Evolutionary conservation across 2,113 vertebrate genomes (phyloP).

Genomic region (Nerophis lumbriciformis): DNA sequence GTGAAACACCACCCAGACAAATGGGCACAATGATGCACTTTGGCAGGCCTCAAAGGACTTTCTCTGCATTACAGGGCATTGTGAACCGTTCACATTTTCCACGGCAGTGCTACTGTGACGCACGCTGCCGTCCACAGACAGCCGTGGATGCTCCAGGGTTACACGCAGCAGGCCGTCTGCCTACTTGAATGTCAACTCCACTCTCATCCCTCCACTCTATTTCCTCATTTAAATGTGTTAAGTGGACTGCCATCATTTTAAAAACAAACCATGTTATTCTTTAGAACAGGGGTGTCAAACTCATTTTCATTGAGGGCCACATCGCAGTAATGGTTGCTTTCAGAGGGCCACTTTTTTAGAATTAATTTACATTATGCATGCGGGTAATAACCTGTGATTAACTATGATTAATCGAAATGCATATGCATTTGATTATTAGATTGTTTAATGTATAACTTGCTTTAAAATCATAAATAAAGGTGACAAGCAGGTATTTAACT

Average conservation of each 20-base stretch:
- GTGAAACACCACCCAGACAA: constrained; percentile 27
- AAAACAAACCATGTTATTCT: constrained; percentile 47
- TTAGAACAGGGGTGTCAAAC: neutral
- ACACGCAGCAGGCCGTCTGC: constrained; percentile 14
- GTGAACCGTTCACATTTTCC: constrained; percentile 49
- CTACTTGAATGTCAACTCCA: constrained; percentile 44
- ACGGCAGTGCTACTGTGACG: constrained; percentile 28
- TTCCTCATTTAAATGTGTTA: constrained; percentile 49
- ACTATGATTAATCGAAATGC: too few species aligned
- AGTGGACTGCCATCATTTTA: constrained; percentile 45
- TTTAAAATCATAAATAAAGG: too few species aligned
- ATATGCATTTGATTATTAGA: too few species aligned
- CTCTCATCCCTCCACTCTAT: constrained; percentile 30
- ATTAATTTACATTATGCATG: too few species aligned
- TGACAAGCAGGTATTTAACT: too few species aligned
- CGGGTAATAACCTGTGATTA: too few species aligned
- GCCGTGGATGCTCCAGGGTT: constrained; percentile 20
- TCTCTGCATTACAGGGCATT: constrained; percentile 22
- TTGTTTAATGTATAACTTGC: too few species aligned
- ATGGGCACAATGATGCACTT: constrained; percentile 27
- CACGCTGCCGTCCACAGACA: constrained; percentile 15
- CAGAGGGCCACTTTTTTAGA: too few species aligned
- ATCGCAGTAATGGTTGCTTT: too few species aligned
- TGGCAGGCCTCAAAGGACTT: constrained; percentile 31
- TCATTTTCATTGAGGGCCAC: too few species aligned